phyloP scores from a whole-genome alignment of 2,888 invertebrate species.

The Agrochola litura region DNA sequence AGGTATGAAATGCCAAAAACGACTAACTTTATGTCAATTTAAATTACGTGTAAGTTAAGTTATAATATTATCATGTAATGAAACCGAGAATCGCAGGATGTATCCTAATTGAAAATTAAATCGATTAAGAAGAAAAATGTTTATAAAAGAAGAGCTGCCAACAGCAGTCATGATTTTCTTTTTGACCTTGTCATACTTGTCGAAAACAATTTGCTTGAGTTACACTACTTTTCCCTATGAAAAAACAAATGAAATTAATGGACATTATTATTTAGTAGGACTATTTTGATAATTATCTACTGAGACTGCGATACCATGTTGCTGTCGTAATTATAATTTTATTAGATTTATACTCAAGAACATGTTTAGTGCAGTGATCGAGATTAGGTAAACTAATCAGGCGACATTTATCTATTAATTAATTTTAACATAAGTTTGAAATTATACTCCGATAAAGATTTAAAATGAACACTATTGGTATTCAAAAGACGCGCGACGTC shows the following conservation, averaged over 20 bases:
- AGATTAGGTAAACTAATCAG: constrained; percentile 40
- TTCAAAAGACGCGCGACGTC: not conserved
- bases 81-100: not conserved
- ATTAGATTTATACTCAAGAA: constrained; percentile 21
- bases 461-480: not conserved
- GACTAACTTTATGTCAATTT: too few species aligned
- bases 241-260: constrained; percentile 12
- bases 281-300: constrained; percentile 22
- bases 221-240: too few species aligned
- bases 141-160: not conserved
- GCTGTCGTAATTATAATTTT: constrained; percentile 6
- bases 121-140: not conserved
- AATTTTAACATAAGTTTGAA: constrained; percentile 35
- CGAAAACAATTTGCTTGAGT: not conserved
- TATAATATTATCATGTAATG: not conserved
- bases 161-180: not conserved
- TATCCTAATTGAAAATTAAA: not conserved
- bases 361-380: constrained; percentile 26
- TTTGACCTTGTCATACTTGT: not conserved
- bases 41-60: too few species aligned
- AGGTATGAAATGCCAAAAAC: too few species aligned
- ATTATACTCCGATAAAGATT: constrained; percentile 16
- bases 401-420: constrained; percentile 40
- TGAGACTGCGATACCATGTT: not conserved
- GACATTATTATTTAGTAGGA: constrained; percentile 3